Percentiles rank a stretch among this genome's conserved stretches.
Conservation (phyloP, 2,113 vertebrate species). For the Rhinolophus ferrumequinum region DNA sequence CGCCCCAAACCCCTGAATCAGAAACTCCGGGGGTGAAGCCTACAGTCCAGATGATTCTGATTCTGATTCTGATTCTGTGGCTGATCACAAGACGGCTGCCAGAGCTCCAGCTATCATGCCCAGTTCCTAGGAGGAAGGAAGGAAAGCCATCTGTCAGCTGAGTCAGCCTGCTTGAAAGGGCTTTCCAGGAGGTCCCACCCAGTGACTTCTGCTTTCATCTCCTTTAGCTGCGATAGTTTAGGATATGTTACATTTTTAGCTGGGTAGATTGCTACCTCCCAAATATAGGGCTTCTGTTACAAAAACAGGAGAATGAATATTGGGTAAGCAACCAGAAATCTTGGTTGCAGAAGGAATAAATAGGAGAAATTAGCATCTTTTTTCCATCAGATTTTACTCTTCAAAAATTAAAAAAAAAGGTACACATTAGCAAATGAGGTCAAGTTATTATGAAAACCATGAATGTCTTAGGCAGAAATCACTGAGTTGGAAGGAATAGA, state of each 20-base stretch:
- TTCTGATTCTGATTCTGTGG: neutral
- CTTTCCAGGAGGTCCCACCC: neutral
- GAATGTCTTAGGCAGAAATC: neutral
- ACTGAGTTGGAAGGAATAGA: constrained; percentile 6
- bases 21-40: neutral
- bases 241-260: neutral
- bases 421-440: constrained; percentile 62
- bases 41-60: neutral
- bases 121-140: neutral
- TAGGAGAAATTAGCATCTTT: constrained; percentile 34
- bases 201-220: neutral
- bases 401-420: neutral
- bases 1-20: neutral
- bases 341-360: neutral
- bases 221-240: neutral
- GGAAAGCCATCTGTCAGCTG: neutral
- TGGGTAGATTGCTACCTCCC: neutral
- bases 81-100: neutral
- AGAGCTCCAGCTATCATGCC: neutral
- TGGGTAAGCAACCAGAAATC: neutral
- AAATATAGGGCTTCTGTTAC: neutral
- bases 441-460: constrained; percentile 44
- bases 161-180: neutral
- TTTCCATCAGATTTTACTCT: constrained; percentile 44
- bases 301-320: neutral